A percentile compares a stretch with the other conserved stretches of the same genome.
These are phyloP conservation scores for Sciurus vulgaris DNA, from an alignment of 2,797 vertebrate species.

Conservation along the genomic window DNA sequence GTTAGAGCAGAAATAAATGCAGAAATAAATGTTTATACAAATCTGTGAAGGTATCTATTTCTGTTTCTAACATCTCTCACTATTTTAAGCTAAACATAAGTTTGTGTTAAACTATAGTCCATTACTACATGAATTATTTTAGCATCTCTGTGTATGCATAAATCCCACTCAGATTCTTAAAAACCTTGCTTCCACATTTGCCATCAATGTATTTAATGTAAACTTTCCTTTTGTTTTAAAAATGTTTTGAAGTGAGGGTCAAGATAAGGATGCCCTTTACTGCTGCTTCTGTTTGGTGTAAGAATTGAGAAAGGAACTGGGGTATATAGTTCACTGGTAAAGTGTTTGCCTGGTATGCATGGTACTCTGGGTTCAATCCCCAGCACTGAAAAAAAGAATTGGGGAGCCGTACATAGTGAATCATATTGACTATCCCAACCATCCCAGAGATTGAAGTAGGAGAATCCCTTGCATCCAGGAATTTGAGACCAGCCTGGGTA, in stretches of 20 bases:
- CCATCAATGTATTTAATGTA: not conserved
- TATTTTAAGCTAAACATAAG: too few relatives aligned
- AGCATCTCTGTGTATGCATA: not conserved
- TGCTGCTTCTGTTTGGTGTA: not conserved
- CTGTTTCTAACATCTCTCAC: not conserved
- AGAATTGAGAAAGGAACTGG: not conserved
- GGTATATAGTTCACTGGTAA: not conserved
- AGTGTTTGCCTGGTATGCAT: too few relatives aligned
- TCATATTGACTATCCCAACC: too few relatives aligned
- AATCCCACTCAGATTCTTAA: not conserved
- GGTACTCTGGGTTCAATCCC: too few relatives aligned
- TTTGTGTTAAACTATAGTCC: not conserved
- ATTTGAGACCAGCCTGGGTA: too few relatives aligned
- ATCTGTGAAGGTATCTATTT: not conserved
- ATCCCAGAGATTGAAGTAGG: too few relatives aligned
- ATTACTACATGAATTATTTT: not conserved
- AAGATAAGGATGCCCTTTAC: not conserved
- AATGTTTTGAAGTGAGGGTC: not conserved
- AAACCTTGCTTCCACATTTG: not conserved
- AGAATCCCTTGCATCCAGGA: too few relatives aligned
- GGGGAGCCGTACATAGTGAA: too few relatives aligned
- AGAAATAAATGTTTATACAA: not conserved
- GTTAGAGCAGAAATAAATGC: not conserved
- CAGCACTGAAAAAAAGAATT: too few relatives aligned
- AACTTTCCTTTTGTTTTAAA: not conserved